Base-by-base conservation (phyloP, 2,113 vertebrate species). In the Furnarius figulus region DNA sequence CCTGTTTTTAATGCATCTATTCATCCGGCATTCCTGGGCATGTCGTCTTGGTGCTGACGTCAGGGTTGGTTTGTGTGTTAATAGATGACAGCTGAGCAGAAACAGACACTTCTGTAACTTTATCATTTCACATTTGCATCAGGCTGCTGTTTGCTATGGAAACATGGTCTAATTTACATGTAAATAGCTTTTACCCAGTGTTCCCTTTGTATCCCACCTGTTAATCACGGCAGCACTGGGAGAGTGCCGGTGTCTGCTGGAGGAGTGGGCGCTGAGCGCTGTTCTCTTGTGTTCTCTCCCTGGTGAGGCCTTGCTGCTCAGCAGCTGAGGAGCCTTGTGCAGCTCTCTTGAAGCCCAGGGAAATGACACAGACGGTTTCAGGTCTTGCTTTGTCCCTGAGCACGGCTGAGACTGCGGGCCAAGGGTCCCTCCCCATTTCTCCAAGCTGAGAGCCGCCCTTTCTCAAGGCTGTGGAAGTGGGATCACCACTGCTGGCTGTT, bases 251-350 rank as follows among this genome's bases (percentile, higher is more conserved):
- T 35, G 55, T 85, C 74, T 52, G 50, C 52, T 62, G 6, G 72
- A 87, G 81, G 87, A 97, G 68, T 79, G 84, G 72, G 59, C 91
- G 95, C 80, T 33, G 55, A 95, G 95, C 37, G 1, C 8, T 8
- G 50, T 87, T 95, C 92, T 94, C 94, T 97, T 96, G 95, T 84
- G 81, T 92, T 96, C 85, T 55, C 25, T 94, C 58, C 67, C 30
- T 14, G 42, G 85, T 31, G 52, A 53, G 59, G 96, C 80, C 80
- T 78, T 14, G 9, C 61, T 70, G 90, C 74, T 84, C 21, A 22
- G 11, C 21, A 79, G 50, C 96, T 50, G 65, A 59, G 40, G 74
- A 73, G 35, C 22, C 11, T 6, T 0, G n/a, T 42, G 79, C 87
- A n/a, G 78, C 62, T 61, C 94, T 90, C 73, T 96, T 62, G 39